Base-by-base conservation (phyloP, 2,797 vertebrate species). In the Luscinia luscinia region DNA sequence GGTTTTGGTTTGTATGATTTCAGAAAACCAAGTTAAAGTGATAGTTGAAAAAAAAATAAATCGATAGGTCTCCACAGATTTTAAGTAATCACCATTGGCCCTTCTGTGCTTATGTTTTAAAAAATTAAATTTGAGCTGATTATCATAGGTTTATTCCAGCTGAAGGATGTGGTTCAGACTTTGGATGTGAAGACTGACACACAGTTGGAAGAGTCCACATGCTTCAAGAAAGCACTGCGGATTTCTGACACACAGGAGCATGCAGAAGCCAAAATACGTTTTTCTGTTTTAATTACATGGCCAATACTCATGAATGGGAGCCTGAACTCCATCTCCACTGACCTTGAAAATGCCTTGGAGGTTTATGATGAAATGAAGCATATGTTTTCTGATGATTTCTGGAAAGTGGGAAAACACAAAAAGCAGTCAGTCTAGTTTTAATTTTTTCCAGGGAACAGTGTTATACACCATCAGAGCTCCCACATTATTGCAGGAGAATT, bases 221-320 rank as follows among this genome's bases (percentile, higher is more conserved):
- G 62, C 63, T 77, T 75, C 66, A 84, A 5, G 38, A 69, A 88
- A 90, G 66, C 52, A 36, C 11, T 76, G 46, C 76, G 70, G 84
- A n/a, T 83, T 94, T 83, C 70, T 88, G 63, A 55, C 66, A 92
- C 30, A 27, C 58, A 72, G 78, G 6, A 51, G 58, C 15, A 87
- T 4, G 40, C 51, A 26, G 64, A 87, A 84, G 88, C 46, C 64
- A 87, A 83, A 86, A 62, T 26, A 23, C 17, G 22, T n/a, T 74
- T 77, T 93, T 70, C 70, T 90, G 7, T 77, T 96, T 92, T 82
- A 95, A 94, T 93, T 94, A 92, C 68, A 51, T 72, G 89, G 80
- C 43, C 68, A 61, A 43, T 57, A 48, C 23, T 85, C 58, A 69
- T 85, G 90, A 95, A 92, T 55, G 49, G 78, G 36, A 94, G 75